A percentile compares a stretch with the other conserved stretches of the same genome.
phyloP scores from a whole-genome alignment of 2,888 invertebrate species.

The Uropetala carovei region DNA sequence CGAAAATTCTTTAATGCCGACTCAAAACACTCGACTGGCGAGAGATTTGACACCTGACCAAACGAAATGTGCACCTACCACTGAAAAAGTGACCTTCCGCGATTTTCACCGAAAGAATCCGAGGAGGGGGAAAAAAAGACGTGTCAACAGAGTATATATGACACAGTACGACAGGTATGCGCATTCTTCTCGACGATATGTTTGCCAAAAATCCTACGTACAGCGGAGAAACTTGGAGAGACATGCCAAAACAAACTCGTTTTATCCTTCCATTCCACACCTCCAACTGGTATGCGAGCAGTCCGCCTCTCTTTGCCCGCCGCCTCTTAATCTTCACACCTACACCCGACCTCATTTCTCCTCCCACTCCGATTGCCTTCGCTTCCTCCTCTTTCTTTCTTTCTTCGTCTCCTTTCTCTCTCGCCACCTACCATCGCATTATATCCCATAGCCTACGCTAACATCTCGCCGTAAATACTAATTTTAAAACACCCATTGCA shows the following conservation, averaged over 20 bases:
- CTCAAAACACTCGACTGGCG: background rate
- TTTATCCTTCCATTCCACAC: background rate
- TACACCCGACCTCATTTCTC: conserved; percentile 3
- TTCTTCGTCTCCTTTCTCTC: background rate
- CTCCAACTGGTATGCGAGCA: conserved; percentile 1
- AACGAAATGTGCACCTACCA: background rate
- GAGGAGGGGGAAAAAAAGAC: background rate
- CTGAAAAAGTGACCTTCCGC: background rate
- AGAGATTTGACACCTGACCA: background rate
- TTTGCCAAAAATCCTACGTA: conserved; percentile 47
- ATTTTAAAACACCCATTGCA: conserved; percentile 10
- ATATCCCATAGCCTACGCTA: too few relatives aligned
- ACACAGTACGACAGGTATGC: conserved; percentile 18
- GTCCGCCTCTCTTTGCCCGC: conserved; percentile 13
- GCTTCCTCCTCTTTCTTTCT: background rate
- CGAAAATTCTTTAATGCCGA: too few relatives aligned
- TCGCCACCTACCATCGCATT: background rate
- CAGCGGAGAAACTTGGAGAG: conserved; percentile 36
- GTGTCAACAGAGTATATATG: background rate
- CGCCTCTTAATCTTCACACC: conserved; percentile 15
- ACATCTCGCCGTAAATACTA: conserved; percentile 1
- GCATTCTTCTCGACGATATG: conserved; percentile 29
- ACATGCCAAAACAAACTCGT: conserved; percentile 25
- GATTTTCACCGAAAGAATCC: background rate
- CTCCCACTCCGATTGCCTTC: background rate